Base-by-base conservation (phyloP, 2,888 invertebrate genomes). In the Gari tellinella region DNA sequence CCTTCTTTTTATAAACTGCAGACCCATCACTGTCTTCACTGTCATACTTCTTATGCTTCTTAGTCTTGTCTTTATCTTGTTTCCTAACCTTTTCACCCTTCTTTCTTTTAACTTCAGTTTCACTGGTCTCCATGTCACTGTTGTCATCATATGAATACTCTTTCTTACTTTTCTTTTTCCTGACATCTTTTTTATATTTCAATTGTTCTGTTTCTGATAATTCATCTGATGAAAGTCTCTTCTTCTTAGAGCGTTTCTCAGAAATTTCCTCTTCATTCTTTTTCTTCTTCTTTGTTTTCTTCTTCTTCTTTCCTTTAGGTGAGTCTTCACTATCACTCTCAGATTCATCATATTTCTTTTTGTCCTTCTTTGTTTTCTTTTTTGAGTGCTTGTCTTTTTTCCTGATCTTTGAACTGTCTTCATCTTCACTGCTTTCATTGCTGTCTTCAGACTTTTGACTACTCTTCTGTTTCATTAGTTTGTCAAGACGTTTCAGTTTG, bases 341-440 rank as follows among this genome's bases (percentile, higher is more conserved):
- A 38, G 46, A 48, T 21, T 75, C 69, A n/a, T 12, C 57, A 31
- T 53, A 25, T 31, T 70, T 78, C 40, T 70, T 73, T 56, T 72
- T 72, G 5, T 73, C 64, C 60, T 73, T 77, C 51, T 74, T 74
- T 43, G 40, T 62, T 21, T 52, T 62, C 56, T 58, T 70, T 38
- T 70, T 73, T 15, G 37, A 21, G 37, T 73, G 61, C 31, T 68
- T 68, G 17, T 57, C 51, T 31, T 61, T 64, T 49, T 64, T 67
- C 37, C 57, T 66, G 41, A 64, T 62, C 51, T 57, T 70, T 19
- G 56, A 37, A 15, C 45, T 45, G 7, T 69, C 66, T 49, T 78
- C 68, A 48, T 72, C 73, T 48, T 68, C 64, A 74, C 69, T 70
- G 49, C 60, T 60, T 15, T 70, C 70, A 64, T 52, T 64, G 31